Conservation (phyloP, 2,888 invertebrate species). For the Melanchra persicariae region DNA sequence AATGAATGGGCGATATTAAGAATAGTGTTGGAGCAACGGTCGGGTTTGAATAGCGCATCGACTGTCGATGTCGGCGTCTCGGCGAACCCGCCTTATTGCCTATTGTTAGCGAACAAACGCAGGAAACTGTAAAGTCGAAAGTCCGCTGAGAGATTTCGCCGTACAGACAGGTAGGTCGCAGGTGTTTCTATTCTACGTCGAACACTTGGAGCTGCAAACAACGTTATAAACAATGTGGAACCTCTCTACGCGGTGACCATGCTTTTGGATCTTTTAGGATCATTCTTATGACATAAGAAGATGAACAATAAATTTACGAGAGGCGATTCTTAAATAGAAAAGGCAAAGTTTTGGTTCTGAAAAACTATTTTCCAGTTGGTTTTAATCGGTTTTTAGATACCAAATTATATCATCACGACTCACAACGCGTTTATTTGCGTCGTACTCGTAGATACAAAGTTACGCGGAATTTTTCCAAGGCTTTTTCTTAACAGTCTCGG, state of each 20-base stretch:
- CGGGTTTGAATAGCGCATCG: slow-evolving; percentile 83
- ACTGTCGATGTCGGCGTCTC: slow-evolving; percentile 79
- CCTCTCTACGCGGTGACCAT: slow-evolving; percentile 38
- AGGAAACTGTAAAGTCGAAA: slow-evolving; percentile 90
- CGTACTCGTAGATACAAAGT: too few species aligned
- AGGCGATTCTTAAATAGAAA: not conserved
- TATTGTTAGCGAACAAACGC: slow-evolving; percentile 89
- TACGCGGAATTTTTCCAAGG: not conserved
- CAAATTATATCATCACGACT: not conserved
- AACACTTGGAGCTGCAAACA: slow-evolving; percentile 76
- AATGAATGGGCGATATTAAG: slow-evolving; percentile 79
- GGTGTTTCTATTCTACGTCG: slow-evolving; percentile 80
- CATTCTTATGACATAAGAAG: not conserved
- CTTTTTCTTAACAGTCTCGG: not conserved
- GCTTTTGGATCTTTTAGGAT: not conserved
- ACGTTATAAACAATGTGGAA: slow-evolving; percentile 79
- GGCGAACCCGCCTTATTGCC: slow-evolving; percentile 83
- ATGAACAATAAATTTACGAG: not conserved
- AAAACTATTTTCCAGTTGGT: not conserved
- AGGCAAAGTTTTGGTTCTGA: not conserved
- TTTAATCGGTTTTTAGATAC: not conserved
- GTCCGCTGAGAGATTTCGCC: slow-evolving; percentile 86
- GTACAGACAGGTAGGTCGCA: slow-evolving; percentile 88
- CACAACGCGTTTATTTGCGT: not conserved
- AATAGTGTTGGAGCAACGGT: slow-evolving; percentile 74